phyloP scores from a whole-genome alignment of 2,888 invertebrate genomes.

The Tethea ocularis region DNA sequence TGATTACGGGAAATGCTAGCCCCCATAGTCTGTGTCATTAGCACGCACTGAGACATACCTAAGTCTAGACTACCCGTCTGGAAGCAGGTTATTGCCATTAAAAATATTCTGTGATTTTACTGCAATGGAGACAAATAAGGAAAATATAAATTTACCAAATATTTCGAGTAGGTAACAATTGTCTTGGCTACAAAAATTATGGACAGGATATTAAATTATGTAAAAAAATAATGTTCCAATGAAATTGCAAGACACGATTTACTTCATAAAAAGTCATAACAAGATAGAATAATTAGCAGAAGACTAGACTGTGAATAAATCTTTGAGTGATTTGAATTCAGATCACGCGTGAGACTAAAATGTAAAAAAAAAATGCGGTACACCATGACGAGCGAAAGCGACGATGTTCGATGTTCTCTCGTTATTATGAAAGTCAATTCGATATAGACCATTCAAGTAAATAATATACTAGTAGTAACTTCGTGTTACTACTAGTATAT shows the following conservation, averaged over 20 bases:
- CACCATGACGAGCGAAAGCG: constrained; percentile 28
- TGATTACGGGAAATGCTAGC: constrained; percentile 4
- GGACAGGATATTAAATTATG: not conserved
- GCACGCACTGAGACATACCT: not conserved
- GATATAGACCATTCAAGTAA: no score
- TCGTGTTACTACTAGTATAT: no score
- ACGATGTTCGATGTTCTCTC: constrained; percentile 25
- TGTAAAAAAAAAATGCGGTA: constrained; percentile 27
- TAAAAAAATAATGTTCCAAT: not conserved
- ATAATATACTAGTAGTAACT: no score
- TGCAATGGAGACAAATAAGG: not conserved
- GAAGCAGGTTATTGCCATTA: not conserved
- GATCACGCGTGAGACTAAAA: constrained; percentile 32
- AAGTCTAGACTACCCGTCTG: not conserved
- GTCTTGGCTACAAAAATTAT: not conserved
- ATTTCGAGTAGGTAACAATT: not conserved
- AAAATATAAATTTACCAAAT: not conserved
- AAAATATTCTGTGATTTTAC: not conserved
- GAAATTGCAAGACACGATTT: not conserved
- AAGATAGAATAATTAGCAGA: not conserved
- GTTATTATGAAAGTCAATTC: constrained; percentile 26
- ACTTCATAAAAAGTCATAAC: not conserved
- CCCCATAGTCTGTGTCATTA: not conserved
- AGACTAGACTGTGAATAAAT: not conserved
- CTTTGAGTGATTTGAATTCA: constrained; percentile 30